phyloP scores from a whole-genome alignment of 2,888 invertebrate species.

The Leucoma salicis region DNA sequence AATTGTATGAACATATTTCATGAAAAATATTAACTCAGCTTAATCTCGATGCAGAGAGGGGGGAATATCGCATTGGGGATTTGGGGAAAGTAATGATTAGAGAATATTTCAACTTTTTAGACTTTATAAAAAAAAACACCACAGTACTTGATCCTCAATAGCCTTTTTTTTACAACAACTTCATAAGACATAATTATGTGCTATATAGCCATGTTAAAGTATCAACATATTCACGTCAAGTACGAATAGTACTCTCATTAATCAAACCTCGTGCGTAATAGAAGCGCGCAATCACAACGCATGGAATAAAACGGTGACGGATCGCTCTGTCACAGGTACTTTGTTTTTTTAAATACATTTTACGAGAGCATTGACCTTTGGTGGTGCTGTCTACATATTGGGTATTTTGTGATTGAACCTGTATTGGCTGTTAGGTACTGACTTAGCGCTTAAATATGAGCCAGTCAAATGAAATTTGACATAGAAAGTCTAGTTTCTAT shows the following conservation, averaged over 20 bases:
- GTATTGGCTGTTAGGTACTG: too few relatives aligned
- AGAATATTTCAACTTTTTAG: too few relatives aligned
- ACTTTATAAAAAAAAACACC: too few relatives aligned
- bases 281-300: conserved; percentile 20
- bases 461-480: too few relatives aligned
- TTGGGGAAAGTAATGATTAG: too few relatives aligned
- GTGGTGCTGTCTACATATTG: neutral
- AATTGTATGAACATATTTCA: too few relatives aligned
- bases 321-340: conserved; percentile 35
- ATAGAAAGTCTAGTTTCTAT: too few relatives aligned
- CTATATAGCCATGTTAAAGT: neutral
- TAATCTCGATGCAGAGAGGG: too few relatives aligned
- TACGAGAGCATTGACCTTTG: conserved; percentile 28
- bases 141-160: too few relatives aligned
- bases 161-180: neutral
- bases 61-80: too few relatives aligned
- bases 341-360: conserved; percentile 32
- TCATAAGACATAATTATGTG: neutral
- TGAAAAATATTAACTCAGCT: too few relatives aligned
- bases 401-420: neutral
- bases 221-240: conserved; percentile 1
- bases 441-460: too few relatives aligned
- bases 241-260: conserved; percentile 24
- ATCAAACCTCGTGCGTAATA: conserved; percentile 33
- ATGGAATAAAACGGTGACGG: conserved; percentile 35